Evolutionary conservation across 1,140 invertebrate genomes (phyloP), one percentile per base, ranked within the genome.

Genomic region (Drosophila repleta): DNA sequence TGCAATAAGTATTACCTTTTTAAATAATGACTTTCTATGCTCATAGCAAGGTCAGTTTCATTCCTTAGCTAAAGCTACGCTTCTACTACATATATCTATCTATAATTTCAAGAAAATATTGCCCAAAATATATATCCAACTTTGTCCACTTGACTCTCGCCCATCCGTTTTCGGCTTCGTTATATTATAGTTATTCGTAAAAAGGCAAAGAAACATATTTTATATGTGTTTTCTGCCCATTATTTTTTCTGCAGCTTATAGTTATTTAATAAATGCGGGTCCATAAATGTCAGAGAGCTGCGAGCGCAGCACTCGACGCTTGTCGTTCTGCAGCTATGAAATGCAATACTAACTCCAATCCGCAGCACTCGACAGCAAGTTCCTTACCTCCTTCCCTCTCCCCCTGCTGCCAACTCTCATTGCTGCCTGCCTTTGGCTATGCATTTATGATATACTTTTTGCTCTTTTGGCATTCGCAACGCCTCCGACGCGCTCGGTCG

Each of bases 371-470:
- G 39, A 17, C 20, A 11, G 17, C 24, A 35, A n/a, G 32, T 35
- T 35, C 26, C 45, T 46, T 49, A 13, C 20, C 45, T 18, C 29
- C 32, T 57, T 39, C 32, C 35, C 43, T 8, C 5, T n/a, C 15
- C 58, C 13, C 37, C 13, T 46, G 66, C 72, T 46, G 61, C 64
- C 29, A 29, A 2, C 7, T 2, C 10, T 35, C 32, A 13, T 0
- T 15, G n/a, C 32, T 51, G 24, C 6, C 35, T 48, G 51, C 52
- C 61, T 65, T 37, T 71, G 62, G 68, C 68, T 24, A 62, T 81
- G 69, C 78, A 73, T 82, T 81, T 81, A 68, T 77, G 79, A 82
- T 82, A 77, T 82, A 82, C 74, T 82, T 76, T 64, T 75, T 68
- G 64, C 56, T 49, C 76, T 74, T 74, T 64, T 48, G 32, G 52